A percentile compares a stretch with the other conserved stretches of the same genome.
phyloP scores from a whole-genome alignment of 2,888 invertebrate species.

The Acanthosepion lycidas region DNA sequence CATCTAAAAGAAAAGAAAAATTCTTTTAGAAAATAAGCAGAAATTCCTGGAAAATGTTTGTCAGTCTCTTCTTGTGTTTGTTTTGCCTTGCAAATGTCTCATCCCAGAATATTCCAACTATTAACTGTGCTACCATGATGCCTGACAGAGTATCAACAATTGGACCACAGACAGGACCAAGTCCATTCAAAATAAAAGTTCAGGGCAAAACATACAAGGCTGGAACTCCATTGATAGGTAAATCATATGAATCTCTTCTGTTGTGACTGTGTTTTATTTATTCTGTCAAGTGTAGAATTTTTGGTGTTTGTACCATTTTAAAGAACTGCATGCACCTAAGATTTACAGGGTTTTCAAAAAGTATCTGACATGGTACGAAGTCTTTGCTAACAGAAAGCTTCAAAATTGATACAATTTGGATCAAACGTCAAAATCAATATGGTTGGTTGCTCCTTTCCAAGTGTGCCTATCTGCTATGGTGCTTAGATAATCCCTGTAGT shows the following conservation, averaged over 20 bases:
- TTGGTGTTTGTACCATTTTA: no score
- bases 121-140: not conserved
- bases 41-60: not conserved
- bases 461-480: no score
- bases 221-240: not conserved
- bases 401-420: no score
- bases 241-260: not conserved
- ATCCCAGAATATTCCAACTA: not conserved
- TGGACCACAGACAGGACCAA: not conserved
- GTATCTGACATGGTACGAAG: no score
- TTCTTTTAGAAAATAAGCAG: not conserved
- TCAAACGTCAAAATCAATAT: no score
- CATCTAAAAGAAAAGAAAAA: not conserved
- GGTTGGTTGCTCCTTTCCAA: no score
- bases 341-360: no score
- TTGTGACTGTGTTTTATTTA: no score
- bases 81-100: not conserved
- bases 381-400: no score
- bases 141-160: not conserved
- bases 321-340: no score
- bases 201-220: not conserved
- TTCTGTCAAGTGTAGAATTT: no score
- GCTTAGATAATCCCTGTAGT: no score
- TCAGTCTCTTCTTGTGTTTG: not conserved
- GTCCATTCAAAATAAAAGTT: constrained; percentile 33